A percentile compares a stretch with the other conserved stretches of the same genome.
Conservation (phyloP, 1,140 invertebrate species). For the Lycorma delicatula region DNA sequence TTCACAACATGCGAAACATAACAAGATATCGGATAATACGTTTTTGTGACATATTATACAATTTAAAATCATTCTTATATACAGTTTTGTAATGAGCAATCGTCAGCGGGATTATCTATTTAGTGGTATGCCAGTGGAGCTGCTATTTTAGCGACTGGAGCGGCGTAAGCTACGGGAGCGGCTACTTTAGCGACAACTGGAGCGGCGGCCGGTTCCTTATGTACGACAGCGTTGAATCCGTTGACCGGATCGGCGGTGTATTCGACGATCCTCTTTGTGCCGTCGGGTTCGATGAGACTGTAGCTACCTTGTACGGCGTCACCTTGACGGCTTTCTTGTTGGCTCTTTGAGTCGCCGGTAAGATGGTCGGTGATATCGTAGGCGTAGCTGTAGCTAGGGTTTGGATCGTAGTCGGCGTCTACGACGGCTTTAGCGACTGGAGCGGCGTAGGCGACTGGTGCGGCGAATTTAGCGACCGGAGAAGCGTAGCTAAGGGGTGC, state of each 20-base stretch:
- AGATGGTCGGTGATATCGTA: neutral
- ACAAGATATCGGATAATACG: too few species aligned
- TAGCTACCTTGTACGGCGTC: constrained; percentile 1
- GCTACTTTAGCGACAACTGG: constrained; percentile 2
- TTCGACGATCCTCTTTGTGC: neutral
- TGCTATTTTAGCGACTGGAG: neutral
- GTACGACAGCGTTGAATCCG: constrained; percentile 4
- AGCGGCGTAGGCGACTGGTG: constrained; percentile 4
- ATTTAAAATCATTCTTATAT: too few species aligned
- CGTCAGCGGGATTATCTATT: too few species aligned
- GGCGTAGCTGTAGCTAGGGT: constrained; percentile 1
- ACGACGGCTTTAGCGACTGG: neutral
- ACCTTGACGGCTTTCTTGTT: neutral
- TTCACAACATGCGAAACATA: too few species aligned
- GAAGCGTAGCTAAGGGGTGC: constrained; percentile 20
- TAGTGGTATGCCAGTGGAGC: neutral
- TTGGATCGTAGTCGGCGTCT: constrained; percentile 1
- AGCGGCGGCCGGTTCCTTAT: neutral
- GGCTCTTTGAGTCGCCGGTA: constrained; percentile 1
- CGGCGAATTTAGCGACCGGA: too few species aligned
- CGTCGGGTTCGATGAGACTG: neutral
- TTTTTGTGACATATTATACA: too few species aligned
- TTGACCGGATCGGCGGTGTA: constrained; percentile 3
- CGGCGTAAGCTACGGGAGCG: neutral
- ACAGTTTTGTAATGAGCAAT: too few species aligned